Base-by-base conservation (phyloP, 2,113 vertebrate species). In the Nibea albiflora region DNA sequence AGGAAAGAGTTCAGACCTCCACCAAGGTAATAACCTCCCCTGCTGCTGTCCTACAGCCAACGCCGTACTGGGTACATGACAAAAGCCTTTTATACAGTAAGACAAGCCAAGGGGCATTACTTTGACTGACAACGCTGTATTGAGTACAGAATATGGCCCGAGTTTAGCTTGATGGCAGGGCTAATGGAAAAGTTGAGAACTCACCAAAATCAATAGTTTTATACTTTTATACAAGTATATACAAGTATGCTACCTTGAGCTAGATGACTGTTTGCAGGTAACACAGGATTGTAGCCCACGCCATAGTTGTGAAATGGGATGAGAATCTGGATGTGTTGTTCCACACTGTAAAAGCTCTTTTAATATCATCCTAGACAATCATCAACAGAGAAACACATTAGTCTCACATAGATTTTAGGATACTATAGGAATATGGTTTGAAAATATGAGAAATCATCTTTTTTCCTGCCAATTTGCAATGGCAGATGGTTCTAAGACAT, bases 1-100 rank as follows among this genome's bases (percentile, higher is more conserved):
- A 84, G 67, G 69, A 83, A 69, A 58, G 50, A 73, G 53, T 57
- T 80, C 3, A 62, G 84, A 87, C 67, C 63, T 83, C 74, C 76
- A 50, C 68, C 31, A 57, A 73, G 61, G 68, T 81, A 62, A 78
- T 63, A 65, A 80, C 54, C n/a, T 49, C 28, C 17, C 28, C 22
- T 35, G 81, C 72, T 76, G 28, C 65, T 50, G 65, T 63, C 19
- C 58, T 9, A 46, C 19, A 62, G 68, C 76, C 54, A 85, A 74
- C n/a, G 9, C 20, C 54, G 46, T 42, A 44, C 11, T 28, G 39
- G n/a, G 63, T 39, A 60, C 47, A 56, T 15, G 47, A 71, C 49
- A 46, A 1, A 49, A 66, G 8, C 0, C 24, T 70, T 26, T 17
- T 49, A 19, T 17, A 44, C 17, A 26, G 49, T 35, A 5, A 22